Evolutionary conservation across 2,888 invertebrate species (phyloP).

Genomic region (Conchocele bisecta): DNA sequence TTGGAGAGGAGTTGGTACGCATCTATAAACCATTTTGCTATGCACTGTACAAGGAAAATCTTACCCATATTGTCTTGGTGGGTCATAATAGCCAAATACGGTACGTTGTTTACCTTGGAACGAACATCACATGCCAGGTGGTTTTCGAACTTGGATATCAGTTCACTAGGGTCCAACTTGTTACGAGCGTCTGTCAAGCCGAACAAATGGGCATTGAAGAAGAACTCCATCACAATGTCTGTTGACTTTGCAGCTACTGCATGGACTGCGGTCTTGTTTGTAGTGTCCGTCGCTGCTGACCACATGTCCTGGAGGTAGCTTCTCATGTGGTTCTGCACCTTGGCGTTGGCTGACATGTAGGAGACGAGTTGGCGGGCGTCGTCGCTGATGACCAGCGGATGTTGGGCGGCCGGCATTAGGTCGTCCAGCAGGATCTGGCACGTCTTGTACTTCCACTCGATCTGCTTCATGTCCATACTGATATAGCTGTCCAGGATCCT

Average conservation of each 20-base stretch:
- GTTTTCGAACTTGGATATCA: too few relatives aligned
- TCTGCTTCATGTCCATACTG: not conserved
- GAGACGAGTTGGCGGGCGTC: slow-evolving; percentile 11
- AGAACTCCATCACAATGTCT: slow-evolving; percentile 27
- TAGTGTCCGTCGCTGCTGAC: not conserved
- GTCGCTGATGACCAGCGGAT: slow-evolving; percentile 28
- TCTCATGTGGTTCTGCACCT: slow-evolving; percentile 13
- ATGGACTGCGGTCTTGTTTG: slow-evolving; percentile 9
- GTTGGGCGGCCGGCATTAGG: slow-evolving; percentile 43
- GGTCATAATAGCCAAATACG: slow-evolving; percentile 25
- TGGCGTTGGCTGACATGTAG: slow-evolving; percentile 6
- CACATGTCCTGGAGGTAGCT: slow-evolving; percentile 27
- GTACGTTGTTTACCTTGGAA: too few relatives aligned
- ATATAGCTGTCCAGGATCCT: slow-evolving; percentile 5
- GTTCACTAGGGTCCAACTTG: too few relatives aligned
- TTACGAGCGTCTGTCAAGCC: slow-evolving; percentile 19
- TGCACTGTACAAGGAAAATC: slow-evolving; percentile 36
- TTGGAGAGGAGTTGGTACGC: slow-evolving; percentile 40
- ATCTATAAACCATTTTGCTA: slow-evolving; percentile 56
- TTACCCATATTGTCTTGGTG: not conserved
- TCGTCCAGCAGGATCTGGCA: slow-evolving; percentile 41
- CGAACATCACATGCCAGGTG: too few relatives aligned
- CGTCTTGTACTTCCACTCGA: slow-evolving; percentile 25
- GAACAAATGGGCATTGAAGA: slow-evolving; percentile 45
- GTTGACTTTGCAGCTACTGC: slow-evolving; percentile 28